Evolutionary conservation across 2,888 invertebrate genomes (phyloP).

Genomic region (Lepidocyrtoides sp.): DNA sequence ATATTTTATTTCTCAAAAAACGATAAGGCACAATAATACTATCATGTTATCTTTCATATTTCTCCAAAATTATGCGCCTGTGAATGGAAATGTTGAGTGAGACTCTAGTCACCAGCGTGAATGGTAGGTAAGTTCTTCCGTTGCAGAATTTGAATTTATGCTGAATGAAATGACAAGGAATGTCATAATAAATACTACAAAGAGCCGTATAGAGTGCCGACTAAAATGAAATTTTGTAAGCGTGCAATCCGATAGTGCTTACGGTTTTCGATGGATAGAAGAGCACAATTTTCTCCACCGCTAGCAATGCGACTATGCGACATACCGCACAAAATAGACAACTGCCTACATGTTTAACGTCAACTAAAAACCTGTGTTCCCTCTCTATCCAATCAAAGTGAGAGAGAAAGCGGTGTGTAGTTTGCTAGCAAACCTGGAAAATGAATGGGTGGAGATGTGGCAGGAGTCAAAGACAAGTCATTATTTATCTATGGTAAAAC

Average conservation of each 20-base stretch:
- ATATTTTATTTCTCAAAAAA: too few species aligned
- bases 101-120: too few species aligned
- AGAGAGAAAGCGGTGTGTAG: background rate
- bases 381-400: background rate
- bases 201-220: background rate
- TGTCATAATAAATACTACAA: background rate
- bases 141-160: background rate
- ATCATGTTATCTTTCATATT: too few species aligned
- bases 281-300: background rate
- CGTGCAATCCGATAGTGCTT: too few species aligned
- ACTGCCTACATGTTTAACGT: background rate
- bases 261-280: too few species aligned
- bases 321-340: background rate
- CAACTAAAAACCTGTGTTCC: background rate
- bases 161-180: background rate
- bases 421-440: conserved; percentile 39
- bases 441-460: conserved; percentile 56
- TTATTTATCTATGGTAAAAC: conserved; percentile 65
- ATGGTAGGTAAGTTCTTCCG: too few species aligned
- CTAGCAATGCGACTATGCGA: background rate
- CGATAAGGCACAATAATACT: too few species aligned
- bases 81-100: too few species aligned
- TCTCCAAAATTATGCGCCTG: too few species aligned
- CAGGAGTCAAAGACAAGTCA: conserved; percentile 67
- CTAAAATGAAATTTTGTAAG: background rate